Percentiles rank a stretch among this genome's conserved stretches.
These are phyloP conservation scores for Trachymyrmex cornetzi DNA, from an alignment of 1,140 invertebrate genomes.

Conservation along the genomic window DNA sequence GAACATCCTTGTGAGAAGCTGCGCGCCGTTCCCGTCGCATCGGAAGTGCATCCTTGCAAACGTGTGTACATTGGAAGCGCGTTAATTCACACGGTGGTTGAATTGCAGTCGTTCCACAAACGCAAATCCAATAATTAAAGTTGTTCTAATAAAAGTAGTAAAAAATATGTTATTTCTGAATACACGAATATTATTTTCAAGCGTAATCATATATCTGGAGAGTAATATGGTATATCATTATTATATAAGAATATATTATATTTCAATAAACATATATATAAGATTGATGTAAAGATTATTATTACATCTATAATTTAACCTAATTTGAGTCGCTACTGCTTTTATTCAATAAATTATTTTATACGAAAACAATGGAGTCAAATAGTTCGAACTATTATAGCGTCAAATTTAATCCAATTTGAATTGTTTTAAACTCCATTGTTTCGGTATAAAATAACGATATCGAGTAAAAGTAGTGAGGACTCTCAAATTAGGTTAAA, in stretches of 20 bases:
- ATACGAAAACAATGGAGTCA: no score
- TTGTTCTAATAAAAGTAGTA: neutral
- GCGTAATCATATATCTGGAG: neutral
- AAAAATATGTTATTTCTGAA: neutral
- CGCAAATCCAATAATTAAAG: constrained; percentile 41
- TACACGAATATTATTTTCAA: neutral
- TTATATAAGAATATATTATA: neutral
- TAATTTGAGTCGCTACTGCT: no score
- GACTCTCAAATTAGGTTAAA: no score
- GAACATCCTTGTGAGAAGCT: constrained; percentile 36
- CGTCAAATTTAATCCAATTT: no score
- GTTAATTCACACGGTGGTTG: constrained; percentile 21
- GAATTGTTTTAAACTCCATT: no score
- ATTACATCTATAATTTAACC: no score
- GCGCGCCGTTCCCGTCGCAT: neutral
- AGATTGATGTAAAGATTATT: neutral
- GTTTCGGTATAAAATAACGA: no score
- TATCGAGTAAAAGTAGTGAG: no score
- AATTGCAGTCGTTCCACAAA: neutral
- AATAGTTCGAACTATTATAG: no score
- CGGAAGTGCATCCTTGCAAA: constrained; percentile 7
- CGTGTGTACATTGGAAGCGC: neutral
- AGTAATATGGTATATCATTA: no score
- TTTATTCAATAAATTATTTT: no score
- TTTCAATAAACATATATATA: neutral